These are phyloP conservation scores for Synergus itoensis DNA, from an alignment of 2,888 invertebrate genomes.

Conservation along the genomic window DNA sequence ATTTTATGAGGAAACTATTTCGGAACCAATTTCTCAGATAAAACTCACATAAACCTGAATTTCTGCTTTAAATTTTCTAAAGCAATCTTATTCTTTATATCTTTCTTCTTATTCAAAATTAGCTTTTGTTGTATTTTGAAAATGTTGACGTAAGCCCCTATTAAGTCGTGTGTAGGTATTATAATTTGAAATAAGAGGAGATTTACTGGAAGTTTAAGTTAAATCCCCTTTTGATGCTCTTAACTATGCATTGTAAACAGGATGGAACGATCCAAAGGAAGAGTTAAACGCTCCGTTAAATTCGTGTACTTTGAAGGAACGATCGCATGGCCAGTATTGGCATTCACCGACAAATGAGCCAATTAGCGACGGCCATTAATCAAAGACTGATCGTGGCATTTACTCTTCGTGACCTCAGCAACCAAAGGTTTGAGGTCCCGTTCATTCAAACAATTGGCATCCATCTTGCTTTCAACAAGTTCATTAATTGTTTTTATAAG, in stretches of 20 bases:
- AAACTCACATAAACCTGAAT: too few species aligned
- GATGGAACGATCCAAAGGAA: neutral
- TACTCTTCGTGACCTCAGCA: slow-evolving; percentile 44
- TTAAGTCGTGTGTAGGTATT: too few species aligned
- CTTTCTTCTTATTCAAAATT: too few species aligned
- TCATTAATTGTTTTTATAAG: neutral
- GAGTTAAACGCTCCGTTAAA: neutral
- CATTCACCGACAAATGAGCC: slow-evolving; percentile 55
- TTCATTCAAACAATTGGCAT: neutral
- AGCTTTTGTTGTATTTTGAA: too few species aligned
- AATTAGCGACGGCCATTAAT: slow-evolving; percentile 57
- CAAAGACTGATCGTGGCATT: slow-evolving; percentile 51
- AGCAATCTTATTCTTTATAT: too few species aligned
- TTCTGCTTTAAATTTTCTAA: too few species aligned
- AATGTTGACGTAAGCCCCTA: too few species aligned
- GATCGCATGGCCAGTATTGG: slow-evolving; percentile 1
- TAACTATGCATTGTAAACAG: neutral
- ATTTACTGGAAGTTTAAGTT: neutral
- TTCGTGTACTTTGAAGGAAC: slow-evolving; percentile 2
- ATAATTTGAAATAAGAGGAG: too few species aligned
- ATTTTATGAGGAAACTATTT: too few species aligned
- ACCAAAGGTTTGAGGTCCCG: slow-evolving; percentile 1
- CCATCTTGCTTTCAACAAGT: neutral
- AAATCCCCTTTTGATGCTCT: neutral
- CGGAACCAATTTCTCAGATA: too few species aligned